These are phyloP conservation scores for Sipha maydis DNA, from an alignment of 2,888 invertebrate species.

Conservation along the genomic window DNA sequence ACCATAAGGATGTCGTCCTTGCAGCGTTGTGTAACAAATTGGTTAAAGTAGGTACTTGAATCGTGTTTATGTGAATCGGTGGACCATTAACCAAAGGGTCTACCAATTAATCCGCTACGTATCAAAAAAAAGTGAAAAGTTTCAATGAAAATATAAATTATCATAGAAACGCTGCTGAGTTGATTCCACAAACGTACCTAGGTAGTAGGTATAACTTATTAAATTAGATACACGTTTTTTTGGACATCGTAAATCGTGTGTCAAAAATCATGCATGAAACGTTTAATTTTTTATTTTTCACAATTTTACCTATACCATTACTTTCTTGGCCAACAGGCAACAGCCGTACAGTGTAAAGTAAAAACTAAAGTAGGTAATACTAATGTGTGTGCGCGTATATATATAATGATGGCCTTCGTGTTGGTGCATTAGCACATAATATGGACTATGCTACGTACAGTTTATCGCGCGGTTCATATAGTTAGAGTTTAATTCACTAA, in stretches of 20 bases:
- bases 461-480: too few relatives aligned
- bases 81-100: too few relatives aligned
- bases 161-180: background rate
- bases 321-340: background rate
- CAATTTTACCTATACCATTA: background rate
- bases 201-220: background rate
- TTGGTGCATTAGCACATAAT: background rate
- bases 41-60: too few relatives aligned
- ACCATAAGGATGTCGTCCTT: too few relatives aligned
- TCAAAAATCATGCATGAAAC: background rate
- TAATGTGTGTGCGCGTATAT: background rate
- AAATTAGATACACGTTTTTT: slow-evolving; percentile 14
- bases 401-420: background rate
- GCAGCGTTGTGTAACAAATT: too few relatives aligned
- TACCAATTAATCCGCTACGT: too few relatives aligned
- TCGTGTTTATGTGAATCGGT: too few relatives aligned
- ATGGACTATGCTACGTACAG: background rate
- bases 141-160: background rate
- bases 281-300: background rate
- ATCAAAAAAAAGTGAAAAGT: too few relatives aligned
- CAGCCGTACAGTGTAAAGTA: background rate
- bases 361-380: background rate
- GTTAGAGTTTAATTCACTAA: too few relatives aligned
- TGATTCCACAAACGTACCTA: background rate
- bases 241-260: slow-evolving; percentile 3